Evolutionary conservation across 2,797 vertebrate genomes (phyloP).

Genomic region (Corythornis leucogaster): DNA sequence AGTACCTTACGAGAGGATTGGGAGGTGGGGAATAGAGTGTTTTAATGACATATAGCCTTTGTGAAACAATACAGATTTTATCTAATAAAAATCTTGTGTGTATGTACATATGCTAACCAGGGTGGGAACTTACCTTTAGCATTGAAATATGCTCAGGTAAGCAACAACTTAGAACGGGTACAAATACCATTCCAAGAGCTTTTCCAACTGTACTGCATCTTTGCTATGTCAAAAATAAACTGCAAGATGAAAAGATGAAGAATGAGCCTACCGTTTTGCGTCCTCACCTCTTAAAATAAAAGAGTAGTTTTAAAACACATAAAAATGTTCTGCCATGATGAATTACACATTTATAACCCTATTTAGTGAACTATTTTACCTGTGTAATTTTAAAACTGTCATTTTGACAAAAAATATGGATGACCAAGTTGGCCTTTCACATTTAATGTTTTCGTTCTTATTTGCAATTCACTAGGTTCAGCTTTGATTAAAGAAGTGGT

Average conservation of each 20-base stretch:
- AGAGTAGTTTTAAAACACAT: slow-evolving; percentile 72
- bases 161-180: neutral
- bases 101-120: neutral
- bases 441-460: slow-evolving; percentile 80
- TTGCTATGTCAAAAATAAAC: slow-evolving; percentile 44
- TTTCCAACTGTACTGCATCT: slow-evolving; percentile 26
- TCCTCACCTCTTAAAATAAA: slow-evolving; percentile 76
- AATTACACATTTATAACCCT: slow-evolving; percentile 80
- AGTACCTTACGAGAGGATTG: neutral
- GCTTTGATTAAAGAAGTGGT: slow-evolving; percentile 79
- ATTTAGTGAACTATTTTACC: slow-evolving; percentile 81
- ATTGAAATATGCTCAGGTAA: slow-evolving; percentile 2
- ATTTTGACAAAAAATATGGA: slow-evolving; percentile 83
- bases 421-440: slow-evolving; percentile 79
- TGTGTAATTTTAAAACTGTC: slow-evolving; percentile 83
- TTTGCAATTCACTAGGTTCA: slow-evolving; percentile 79
- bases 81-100: neutral
- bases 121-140: neutral
- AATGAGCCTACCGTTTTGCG: slow-evolving; percentile 59
- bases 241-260: slow-evolving; percentile 63
- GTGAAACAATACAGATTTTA: neutral
- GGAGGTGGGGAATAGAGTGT: neutral
- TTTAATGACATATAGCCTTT: neutral
- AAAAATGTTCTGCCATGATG: slow-evolving; percentile 76
- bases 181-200: slow-evolving; percentile 50